phyloP scores from a whole-genome alignment of 2,888 invertebrate genomes.

The Sylvicola cinctus region DNA sequence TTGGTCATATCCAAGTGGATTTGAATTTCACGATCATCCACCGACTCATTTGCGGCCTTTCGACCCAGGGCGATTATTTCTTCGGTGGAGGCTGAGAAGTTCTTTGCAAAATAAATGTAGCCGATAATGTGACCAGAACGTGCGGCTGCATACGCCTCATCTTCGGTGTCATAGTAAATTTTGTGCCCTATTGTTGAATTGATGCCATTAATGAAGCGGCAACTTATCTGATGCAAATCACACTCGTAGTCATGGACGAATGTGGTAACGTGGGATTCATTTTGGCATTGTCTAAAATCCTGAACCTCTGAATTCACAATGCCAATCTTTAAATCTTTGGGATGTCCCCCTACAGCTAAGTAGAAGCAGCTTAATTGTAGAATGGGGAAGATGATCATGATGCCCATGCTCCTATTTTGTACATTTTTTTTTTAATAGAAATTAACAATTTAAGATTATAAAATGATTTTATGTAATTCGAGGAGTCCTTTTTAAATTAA shows the following conservation, averaged over 20 bases:
- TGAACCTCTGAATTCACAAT: conserved; percentile 59
- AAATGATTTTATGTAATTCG: too few relatives aligned
- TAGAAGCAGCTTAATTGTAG: conserved; percentile 64
- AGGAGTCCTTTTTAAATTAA: too few relatives aligned
- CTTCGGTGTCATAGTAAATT: conserved; percentile 17
- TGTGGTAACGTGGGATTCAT: conserved; percentile 22
- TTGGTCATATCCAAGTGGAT: conserved; percentile 62
- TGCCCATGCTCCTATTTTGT: conserved; percentile 58
- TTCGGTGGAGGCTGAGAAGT: conserved; percentile 47
- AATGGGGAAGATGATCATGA: conserved; percentile 63
- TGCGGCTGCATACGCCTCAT: conserved; percentile 32
- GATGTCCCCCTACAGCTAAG: conserved; percentile 58
- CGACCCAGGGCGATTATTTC: conserved; percentile 35
- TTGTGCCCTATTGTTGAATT: conserved; percentile 32
- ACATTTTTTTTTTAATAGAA: too few relatives aligned
- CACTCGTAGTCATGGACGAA: conserved; percentile 24
- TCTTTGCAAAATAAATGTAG: conserved; percentile 42
- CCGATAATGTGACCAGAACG: conserved; percentile 35
- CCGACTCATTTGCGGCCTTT: conserved; percentile 29
- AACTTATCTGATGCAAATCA: conserved; percentile 34
- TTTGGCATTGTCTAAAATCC: conserved; percentile 23
- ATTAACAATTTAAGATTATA: too few relatives aligned
- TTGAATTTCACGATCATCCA: conserved; percentile 39
- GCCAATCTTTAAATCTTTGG: conserved; percentile 46
- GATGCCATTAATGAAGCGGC: conserved; percentile 36